Percentiles rank a stretch among this genome's conserved stretches.
Evolutionary conservation across 1,140 invertebrate genomes (phyloP).

Genomic region (Bombus consobrinus): DNA sequence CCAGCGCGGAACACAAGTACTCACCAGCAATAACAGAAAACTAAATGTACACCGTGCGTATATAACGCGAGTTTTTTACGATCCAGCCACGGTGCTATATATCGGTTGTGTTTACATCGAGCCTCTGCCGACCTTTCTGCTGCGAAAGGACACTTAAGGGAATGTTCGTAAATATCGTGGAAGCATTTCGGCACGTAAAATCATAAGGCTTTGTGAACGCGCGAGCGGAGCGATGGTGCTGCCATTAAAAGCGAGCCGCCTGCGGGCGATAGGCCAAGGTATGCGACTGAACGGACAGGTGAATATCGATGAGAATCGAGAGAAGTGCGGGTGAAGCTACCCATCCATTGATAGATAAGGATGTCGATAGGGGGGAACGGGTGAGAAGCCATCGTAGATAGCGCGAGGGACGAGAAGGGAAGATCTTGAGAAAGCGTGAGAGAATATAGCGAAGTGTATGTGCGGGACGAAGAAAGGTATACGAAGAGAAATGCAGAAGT

Average conservation of each 20-base stretch:
- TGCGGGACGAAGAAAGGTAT: not conserved
- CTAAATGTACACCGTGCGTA: constrained; percentile 24
- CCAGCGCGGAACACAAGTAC: constrained; percentile 11
- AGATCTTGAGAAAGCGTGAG: not conserved
- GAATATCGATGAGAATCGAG: constrained; percentile 53
- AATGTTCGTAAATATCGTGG: constrained; percentile 10
- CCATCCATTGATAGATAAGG: constrained; percentile 16
- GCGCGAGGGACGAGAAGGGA: not conserved
- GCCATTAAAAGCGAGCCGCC: constrained; percentile 60
- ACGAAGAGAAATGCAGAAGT: not conserved
- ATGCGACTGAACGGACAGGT: constrained; percentile 57
- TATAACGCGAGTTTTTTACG: constrained; percentile 15
- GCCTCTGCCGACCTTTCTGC: not conserved
- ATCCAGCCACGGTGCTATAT: not conserved
- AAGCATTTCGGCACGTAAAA: constrained; percentile 35
- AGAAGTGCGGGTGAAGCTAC: constrained; percentile 5
- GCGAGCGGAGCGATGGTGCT: not conserved
- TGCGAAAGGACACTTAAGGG: not conserved
- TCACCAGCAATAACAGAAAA: constrained; percentile 25
- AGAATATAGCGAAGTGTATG: not conserved
- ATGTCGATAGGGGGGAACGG: constrained; percentile 11
- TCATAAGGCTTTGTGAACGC: constrained; percentile 34
- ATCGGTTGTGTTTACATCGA: not conserved
- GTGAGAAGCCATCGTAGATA: not conserved
- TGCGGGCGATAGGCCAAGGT: constrained; percentile 57